Base-by-base conservation (phyloP, 2,888 invertebrate species). In the Leptogaster cylindrica region DNA sequence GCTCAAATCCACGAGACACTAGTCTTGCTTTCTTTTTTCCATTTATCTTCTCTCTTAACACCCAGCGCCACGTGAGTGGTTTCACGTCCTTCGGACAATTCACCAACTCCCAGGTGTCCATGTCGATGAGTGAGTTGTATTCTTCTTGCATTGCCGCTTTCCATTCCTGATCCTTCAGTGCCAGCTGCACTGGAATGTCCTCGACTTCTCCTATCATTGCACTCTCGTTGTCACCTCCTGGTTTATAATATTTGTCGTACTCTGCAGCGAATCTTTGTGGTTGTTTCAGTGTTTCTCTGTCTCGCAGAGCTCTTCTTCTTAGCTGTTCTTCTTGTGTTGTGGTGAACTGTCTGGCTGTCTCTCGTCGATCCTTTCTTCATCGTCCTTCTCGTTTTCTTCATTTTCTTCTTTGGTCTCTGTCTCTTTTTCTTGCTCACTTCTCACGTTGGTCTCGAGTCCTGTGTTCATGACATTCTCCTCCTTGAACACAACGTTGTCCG, bases 41-140 rank as follows among this genome's bases (percentile, higher is more conserved):
- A 23, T 39, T 39, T 4, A 16, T 39, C 39, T 39, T 39, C 39
- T 39, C 39, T 39, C 39, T 39, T n/a, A 39, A 39, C 39, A 39
- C 39, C 39, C 39, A 39, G 39, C 39, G 39, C 6, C 39, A 39
- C 2, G 39, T 39, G 39, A 39, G 39, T 20, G 69, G 50, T 46
- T 73, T 74, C 7, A 65, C 64, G 14, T 65, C 70, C 2, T 39
- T 41, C 2, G 71, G 73, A 41, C 71, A 28, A 3, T 69, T 44
- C 18, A 65, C 61, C 20, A 74, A 65, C 31, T 55, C 48, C 71
- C 70, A 72, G 10, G 72, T 72, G 12, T 70, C 27, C 51, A 71
- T 71, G 39, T 65, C 68, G n/a, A 61, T 23, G 27, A 72, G 31
- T 8, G 71, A 70, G 41, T 69, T 55, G n/a, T 61, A 41, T 61